A percentile compares a stretch with the other conserved stretches of the same genome.
phyloP scores from a whole-genome alignment of 2,888 invertebrate species.

The Bimastos eiseni region DNA sequence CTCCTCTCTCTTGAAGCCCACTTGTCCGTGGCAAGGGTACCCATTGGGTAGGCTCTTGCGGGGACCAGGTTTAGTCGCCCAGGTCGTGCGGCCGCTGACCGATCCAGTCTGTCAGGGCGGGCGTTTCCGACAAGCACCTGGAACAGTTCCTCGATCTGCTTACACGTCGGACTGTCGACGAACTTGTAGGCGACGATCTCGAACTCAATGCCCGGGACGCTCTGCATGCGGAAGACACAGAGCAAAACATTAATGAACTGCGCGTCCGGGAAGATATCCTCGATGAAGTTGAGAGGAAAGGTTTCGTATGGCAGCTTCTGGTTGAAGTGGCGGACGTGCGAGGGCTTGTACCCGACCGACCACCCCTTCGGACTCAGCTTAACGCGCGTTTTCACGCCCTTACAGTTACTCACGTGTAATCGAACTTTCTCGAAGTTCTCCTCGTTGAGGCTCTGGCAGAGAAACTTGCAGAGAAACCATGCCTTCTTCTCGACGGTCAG shows the following conservation, averaged over 20 bases:
- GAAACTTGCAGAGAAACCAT: conserved; percentile 35
- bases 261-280: conserved; percentile 28
- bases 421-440: conserved; percentile 29
- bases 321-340: conserved; percentile 25
- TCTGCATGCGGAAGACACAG: conserved; percentile 28
- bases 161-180: conserved; percentile 14
- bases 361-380: conserved; percentile 33
- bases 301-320: conserved; percentile 31
- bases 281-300: conserved; percentile 30
- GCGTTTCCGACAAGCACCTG: conserved; percentile 23
- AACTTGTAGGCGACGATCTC: conserved; percentile 37
- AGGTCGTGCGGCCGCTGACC: not conserved
- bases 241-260: conserved; percentile 35
- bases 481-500: conserved; percentile 34
- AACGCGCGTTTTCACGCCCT: conserved; percentile 29
- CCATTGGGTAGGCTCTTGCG: conserved; percentile 31
- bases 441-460: conserved; percentile 29
- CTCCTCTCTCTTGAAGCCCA: conserved; percentile 23
- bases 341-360: conserved; percentile 30
- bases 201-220: conserved; percentile 21
- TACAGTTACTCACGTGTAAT: conserved; percentile 18
- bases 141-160: conserved; percentile 30
- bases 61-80: conserved; percentile 25
- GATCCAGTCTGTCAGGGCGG: not conserved
- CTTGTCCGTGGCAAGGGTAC: conserved; percentile 28